phyloP scores from a whole-genome alignment of 2,113 vertebrate species.

The Chlorodrepanis virens region DNA sequence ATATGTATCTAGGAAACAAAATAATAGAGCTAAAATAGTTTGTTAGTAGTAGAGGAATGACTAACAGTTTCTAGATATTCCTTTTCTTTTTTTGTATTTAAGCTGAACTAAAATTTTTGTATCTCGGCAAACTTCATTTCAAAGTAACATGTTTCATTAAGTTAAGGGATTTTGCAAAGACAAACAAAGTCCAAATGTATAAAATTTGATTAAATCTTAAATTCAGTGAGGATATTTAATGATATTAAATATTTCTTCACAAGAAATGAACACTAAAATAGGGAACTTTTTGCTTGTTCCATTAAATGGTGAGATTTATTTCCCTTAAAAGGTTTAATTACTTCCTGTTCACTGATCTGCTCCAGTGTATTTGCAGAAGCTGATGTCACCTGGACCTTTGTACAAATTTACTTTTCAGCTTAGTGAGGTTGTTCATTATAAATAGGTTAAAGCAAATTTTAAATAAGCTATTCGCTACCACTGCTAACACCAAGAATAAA shows the following conservation, averaged over 20 bases:
- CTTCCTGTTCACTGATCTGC: constrained; percentile 43
- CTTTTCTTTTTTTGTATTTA: not conserved
- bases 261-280: not conserved
- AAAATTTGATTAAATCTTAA: not conserved
- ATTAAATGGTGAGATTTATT: constrained; percentile 7
- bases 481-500: not conserved
- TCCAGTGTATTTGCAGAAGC: constrained; percentile 44
- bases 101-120: not conserved
- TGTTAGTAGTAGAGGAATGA: not conserved
- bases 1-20: not conserved
- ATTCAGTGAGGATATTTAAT: not conserved
- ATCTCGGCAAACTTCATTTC: not conserved
- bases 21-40: not conserved
- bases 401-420: constrained; percentile 58
- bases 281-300: not conserved
- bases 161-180: not conserved
- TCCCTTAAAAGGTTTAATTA: constrained; percentile 33
- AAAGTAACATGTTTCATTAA: not conserved
- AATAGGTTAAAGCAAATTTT: constrained; percentile 41
- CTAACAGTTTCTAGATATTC: not conserved
- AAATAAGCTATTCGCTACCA: not conserved
- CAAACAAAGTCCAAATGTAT: not conserved
- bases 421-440: constrained; percentile 14
- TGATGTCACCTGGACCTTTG: constrained; percentile 45
- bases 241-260: not conserved